Conservation (phyloP, 2,888 invertebrate species). For the Poecilus cupreus region DNA sequence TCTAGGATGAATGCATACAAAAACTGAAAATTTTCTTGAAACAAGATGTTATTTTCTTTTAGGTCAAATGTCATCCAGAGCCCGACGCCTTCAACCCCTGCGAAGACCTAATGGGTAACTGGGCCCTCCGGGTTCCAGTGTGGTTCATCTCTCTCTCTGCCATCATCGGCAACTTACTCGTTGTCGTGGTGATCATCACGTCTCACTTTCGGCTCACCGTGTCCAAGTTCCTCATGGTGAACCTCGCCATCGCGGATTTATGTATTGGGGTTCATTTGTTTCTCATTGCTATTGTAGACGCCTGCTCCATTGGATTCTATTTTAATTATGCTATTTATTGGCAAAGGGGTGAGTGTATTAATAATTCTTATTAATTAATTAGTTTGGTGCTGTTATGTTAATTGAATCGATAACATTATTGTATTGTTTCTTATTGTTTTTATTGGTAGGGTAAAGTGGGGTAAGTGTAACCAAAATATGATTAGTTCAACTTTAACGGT, state of each 20-base stretch:
- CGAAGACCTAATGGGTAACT: slow-evolving; percentile 79
- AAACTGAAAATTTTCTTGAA: too few relatives aligned
- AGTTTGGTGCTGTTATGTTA: background rate
- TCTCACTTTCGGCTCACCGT: slow-evolving; percentile 74
- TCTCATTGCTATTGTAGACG: slow-evolving; percentile 78
- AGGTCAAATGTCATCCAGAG: slow-evolving; percentile 74
- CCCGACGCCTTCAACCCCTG: slow-evolving; percentile 80
- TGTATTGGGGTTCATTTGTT: slow-evolving; percentile 80
- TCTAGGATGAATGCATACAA: too few relatives aligned
- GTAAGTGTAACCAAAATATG: too few relatives aligned
- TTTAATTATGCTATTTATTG: slow-evolving; percentile 82
- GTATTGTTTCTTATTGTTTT: background rate
- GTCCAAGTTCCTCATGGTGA: slow-evolving; percentile 80
- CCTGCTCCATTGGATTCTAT: slow-evolving; percentile 78
- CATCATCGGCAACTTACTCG: slow-evolving; percentile 79
- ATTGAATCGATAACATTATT: background rate
- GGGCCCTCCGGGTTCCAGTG: slow-evolving; percentile 76
- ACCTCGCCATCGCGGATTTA: slow-evolving; percentile 81
- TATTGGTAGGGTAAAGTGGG: background rate
- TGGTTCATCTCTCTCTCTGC: slow-evolving; percentile 79
- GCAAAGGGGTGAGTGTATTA: slow-evolving; percentile 75
- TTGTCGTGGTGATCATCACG: slow-evolving; percentile 76
- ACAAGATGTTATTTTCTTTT: too few relatives aligned
- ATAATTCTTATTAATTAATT: background rate
- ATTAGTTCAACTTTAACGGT: too few relatives aligned